phyloP scores from a whole-genome alignment of 2,888 invertebrate genomes.

The Ophion costatus region DNA sequence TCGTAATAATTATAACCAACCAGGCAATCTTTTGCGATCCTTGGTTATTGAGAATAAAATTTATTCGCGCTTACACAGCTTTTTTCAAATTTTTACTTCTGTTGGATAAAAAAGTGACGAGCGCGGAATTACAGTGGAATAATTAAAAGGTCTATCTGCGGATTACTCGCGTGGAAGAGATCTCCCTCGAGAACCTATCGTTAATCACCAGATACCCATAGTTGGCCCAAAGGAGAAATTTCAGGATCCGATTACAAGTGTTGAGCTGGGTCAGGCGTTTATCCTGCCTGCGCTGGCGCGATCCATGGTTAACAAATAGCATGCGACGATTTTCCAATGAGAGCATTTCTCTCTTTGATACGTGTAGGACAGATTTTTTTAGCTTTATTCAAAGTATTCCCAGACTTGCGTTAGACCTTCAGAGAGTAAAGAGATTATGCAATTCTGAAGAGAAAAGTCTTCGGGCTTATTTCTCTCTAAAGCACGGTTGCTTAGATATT shows the following conservation, averaged over 20 bases:
- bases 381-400: neutral
- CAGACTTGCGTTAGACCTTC: neutral
- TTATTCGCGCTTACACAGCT: neutral
- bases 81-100: neutral
- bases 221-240: conserved; percentile 41
- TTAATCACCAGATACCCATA: conserved; percentile 54
- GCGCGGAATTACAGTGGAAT: conserved; percentile 14
- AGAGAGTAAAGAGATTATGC: neutral
- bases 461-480: neutral
- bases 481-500: neutral
- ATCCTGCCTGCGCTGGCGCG: conserved; percentile 32
- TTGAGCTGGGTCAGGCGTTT: neutral
- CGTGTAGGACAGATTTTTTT: neutral
- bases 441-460: neutral
- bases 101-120: neutral
- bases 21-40: neutral
- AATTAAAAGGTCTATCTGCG: conserved; percentile 32
- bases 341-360: conserved; percentile 6
- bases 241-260: conserved; percentile 55
- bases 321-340: conserved; percentile 30
- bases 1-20: neutral
- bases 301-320: conserved; percentile 54
- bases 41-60: neutral
- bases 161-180: conserved; percentile 27
- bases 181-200: conserved; percentile 24